Evolutionary conservation across 2,888 invertebrate species (phyloP), one percentile per base, ranked within the genome.

Genomic region (Colletes collaris): DNA sequence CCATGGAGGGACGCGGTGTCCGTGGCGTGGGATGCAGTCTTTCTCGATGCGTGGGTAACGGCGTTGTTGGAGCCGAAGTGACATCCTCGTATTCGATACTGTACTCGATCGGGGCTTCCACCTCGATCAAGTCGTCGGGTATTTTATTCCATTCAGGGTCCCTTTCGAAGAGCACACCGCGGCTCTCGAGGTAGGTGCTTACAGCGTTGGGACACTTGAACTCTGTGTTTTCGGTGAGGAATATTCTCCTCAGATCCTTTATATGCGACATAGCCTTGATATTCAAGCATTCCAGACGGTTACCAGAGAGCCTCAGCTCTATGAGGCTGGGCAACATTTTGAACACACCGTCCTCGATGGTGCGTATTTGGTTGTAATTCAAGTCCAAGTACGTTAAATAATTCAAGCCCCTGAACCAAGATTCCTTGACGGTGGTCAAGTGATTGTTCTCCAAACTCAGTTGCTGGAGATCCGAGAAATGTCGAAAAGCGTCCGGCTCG

Each of bases 221-320:
- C 0, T 89, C 77, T 0, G 89, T 83, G 77, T 92, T 92, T 8
- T 91, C 90, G 8, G 83, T 88, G 35, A 93, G 44, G 53, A 90
- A 90, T 2, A 93, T 87, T 35, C 90, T 76, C 55, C 85, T 87
- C 8, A 93, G 82, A 19, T 86, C 81, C 1, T 16, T 52, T 10
- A 92, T 55, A 0, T 81, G 70, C 4, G 90, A 76, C 82, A 92
- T 82, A 0, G 85, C 90, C 3, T 86, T 81, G 3, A 91, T 56
- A 49, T 91, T 91, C 13, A 92, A 53, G 37, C 93, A 93, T 53
- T 88, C 79, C 4, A 93, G 77, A n/a, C 77, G 86, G 78, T 93
- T 92, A 7, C 92, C 92, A 1, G 93, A 91, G 10, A 93, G 76
- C 11, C 92, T 84, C 2, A 93, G 63, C 35, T 93, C 92, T 0